phyloP scores from a whole-genome alignment of 2,888 invertebrate species.

The Lottia scabra region DNA sequence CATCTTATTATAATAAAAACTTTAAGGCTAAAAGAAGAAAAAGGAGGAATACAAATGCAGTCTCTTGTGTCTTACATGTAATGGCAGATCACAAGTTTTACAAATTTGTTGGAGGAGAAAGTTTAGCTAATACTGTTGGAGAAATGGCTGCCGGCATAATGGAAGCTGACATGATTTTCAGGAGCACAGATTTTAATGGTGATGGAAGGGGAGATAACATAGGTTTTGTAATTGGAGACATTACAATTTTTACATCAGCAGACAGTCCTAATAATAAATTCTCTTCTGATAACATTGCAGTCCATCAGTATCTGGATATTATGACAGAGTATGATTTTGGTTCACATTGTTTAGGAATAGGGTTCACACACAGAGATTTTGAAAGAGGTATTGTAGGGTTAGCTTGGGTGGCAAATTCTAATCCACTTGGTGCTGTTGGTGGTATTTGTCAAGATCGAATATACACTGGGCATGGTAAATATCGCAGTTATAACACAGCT shows the following conservation, averaged over 20 bases:
- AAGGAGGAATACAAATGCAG: constrained; percentile 5
- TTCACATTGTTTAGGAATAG: constrained; percentile 46
- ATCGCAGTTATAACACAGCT: constrained; percentile 50
- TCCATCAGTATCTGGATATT: constrained; percentile 40
- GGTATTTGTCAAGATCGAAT: constrained; percentile 54
- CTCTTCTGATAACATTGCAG: constrained; percentile 24
- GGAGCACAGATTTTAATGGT: constrained; percentile 61
- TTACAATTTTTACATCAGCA: constrained; percentile 40
- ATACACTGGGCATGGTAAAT: constrained; percentile 7
- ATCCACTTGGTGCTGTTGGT: constrained; percentile 38
- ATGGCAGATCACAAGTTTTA: constrained; percentile 62
- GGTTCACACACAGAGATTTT: constrained; percentile 54
- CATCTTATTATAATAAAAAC: neutral
- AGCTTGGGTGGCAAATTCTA: constrained; percentile 55
- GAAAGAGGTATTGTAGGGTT: constrained; percentile 48
- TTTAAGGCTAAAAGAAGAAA: neutral
- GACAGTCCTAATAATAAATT: constrained; percentile 31
- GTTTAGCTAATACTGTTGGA: constrained; percentile 37
- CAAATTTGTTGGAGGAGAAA: constrained; percentile 37
- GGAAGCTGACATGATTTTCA: constrained; percentile 59
- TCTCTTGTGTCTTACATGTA: constrained; percentile 49
- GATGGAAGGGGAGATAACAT: constrained; percentile 59
- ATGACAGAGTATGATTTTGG: constrained; percentile 51
- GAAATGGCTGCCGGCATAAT: constrained; percentile 51
- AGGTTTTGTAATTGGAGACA: constrained; percentile 52